Percentiles rank a stretch among this genome's conserved stretches.
Evolutionary conservation across 2,888 invertebrate species (phyloP).

Genomic region (Andrena trimmerana): DNA sequence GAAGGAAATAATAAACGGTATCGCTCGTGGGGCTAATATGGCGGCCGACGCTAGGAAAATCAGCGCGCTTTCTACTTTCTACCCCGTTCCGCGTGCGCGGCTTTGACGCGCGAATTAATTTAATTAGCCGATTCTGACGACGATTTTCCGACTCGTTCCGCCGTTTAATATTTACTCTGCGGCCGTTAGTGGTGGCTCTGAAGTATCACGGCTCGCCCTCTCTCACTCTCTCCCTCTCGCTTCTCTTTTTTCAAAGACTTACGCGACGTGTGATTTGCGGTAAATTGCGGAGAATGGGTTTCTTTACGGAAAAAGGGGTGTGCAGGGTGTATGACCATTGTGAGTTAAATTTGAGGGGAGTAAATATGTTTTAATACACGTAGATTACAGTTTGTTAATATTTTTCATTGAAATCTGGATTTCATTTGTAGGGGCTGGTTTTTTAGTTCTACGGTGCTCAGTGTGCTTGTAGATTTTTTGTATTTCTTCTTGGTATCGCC

Average conservation of each 20-base stretch:
- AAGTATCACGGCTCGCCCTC: neutral
- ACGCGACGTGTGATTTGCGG: neutral
- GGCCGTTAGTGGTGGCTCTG: neutral
- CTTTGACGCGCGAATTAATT: constrained; percentile 62
- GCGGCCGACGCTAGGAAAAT: constrained; percentile 54
- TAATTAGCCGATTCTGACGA: constrained; percentile 64
- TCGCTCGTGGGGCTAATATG: constrained; percentile 61
- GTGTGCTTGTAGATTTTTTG: too few relatives aligned
- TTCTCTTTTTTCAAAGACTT: too few relatives aligned
- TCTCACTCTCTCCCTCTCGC: neutral
- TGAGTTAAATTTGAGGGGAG: too few relatives aligned
- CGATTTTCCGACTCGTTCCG: constrained; percentile 39
- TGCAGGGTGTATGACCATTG: too few relatives aligned
- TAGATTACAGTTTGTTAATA: too few relatives aligned
- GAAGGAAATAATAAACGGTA: constrained; percentile 52
- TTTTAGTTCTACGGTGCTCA: too few relatives aligned
- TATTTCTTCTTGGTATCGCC: too few relatives aligned
- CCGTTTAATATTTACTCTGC: constrained; percentile 32
- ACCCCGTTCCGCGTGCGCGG: neutral
- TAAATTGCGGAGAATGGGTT: constrained; percentile 13
- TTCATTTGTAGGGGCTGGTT: too few relatives aligned
- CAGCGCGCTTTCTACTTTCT: constrained; percentile 43
- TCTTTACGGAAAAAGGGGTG: neutral
- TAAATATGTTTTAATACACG: too few relatives aligned
- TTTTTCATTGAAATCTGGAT: too few relatives aligned